Conservation (phyloP, 2,113 vertebrate genomes). For the Vombatus ursinus region DNA sequence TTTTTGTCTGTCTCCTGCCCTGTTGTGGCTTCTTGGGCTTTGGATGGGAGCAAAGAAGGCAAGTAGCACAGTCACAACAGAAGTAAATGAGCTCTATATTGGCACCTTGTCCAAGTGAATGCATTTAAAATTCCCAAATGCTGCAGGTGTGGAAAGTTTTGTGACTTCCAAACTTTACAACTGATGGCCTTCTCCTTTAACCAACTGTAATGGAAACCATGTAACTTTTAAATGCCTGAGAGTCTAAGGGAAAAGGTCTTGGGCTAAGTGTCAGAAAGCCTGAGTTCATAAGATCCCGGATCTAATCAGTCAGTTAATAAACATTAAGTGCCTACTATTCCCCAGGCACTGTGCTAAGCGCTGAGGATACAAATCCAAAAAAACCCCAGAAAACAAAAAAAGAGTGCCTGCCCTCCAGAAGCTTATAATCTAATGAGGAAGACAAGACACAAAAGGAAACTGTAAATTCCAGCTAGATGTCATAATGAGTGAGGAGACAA, state of each 20-base stretch:
- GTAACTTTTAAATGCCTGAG: not conserved
- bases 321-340: too few species aligned
- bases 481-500: too few species aligned
- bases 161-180: not conserved
- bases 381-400: too few species aligned
- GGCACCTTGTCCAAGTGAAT: not conserved
- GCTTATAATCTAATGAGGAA: too few species aligned
- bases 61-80: not conserved
- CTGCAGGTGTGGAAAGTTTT: not conserved
- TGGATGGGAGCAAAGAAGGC: not conserved
- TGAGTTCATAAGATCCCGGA: too few species aligned
- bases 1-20: not conserved
- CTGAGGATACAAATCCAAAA: too few species aligned
- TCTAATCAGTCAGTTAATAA: too few species aligned
- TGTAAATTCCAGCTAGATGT: too few species aligned
- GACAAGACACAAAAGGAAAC: too few species aligned
- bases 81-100: not conserved
- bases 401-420: too few species aligned
- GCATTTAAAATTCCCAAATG: not conserved
- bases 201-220: not conserved
- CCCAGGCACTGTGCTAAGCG: too few species aligned
- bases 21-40: not conserved
- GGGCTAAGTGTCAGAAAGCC: too few species aligned
- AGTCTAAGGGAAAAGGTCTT: not conserved
- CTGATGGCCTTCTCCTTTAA: not conserved